Evolutionary conservation across 2,113 vertebrate genomes (phyloP), one percentile per base, ranked within the genome.

Genomic region (Ochotona curzoniae): DNA sequence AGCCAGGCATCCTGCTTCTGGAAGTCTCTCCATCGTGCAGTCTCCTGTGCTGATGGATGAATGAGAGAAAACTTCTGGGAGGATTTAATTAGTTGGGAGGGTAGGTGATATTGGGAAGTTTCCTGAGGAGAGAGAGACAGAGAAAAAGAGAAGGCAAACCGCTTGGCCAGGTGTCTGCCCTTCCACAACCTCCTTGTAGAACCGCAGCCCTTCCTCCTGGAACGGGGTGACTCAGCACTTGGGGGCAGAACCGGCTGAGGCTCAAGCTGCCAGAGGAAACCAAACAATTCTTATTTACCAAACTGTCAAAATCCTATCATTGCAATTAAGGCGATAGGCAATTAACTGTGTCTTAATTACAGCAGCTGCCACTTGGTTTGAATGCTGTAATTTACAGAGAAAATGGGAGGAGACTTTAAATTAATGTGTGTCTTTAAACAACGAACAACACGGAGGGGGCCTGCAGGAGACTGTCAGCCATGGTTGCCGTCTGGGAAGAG

Each of bases 311-410:
- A 98, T 98, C 97, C 97, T 97, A 98, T 98, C 97, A 98, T 96
- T 73, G 97, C 98, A 98, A 98, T 98, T 98, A 98, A 98, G 97
- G 95, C 97, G 97, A 96, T 88, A 97, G 98, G 98, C 98, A 98
- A 98, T 98, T 98, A 98, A 98, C 97, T 98, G 97, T 98, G 97
- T 98, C 98, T 98, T 98, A 98, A 98, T 98, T 98, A 98, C 97
- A 98, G 98, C 98, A 98, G 98, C 98, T 98, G 98, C 97, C 98
- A 98, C 97, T 98, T 98, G 96, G 97, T 97, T 95, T 98, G 98
- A 98, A 98, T 97, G 98, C 97, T 88, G 97, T 97, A 98, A 98
- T 98, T 98, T 98, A 96, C 28, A 5, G 96, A 97, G 97, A 98
- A 97, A 98, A 97, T 78, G 96, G 97, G 96, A 96, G 96, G 98